phyloP scores from a whole-genome alignment of 1,140 invertebrate species.

The Rhagoletis zephyria region DNA sequence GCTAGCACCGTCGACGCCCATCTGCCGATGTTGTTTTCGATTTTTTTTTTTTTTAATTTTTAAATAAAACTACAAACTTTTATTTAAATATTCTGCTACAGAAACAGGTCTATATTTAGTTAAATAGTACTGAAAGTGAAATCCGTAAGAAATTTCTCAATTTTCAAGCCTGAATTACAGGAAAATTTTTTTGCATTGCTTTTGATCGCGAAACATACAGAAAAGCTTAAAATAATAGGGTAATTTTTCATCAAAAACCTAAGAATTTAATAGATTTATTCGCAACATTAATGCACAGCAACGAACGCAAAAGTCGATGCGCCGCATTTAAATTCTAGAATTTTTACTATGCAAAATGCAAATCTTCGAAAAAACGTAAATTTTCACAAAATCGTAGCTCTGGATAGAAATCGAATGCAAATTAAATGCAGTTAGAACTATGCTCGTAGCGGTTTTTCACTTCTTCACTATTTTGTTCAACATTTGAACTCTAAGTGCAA shows the following conservation, averaged over 20 bases:
- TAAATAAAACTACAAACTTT: neutral
- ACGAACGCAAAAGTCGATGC: neutral
- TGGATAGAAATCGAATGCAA: neutral
- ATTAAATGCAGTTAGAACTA: constrained; percentile 6
- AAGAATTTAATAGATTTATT: neutral
- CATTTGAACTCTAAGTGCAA: constrained; percentile 22
- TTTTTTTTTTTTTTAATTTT: neutral
- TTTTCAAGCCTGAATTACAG: neutral
- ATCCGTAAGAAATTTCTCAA: neutral
- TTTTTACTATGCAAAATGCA: constrained; percentile 39
- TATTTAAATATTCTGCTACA: neutral
- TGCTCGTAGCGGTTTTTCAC: neutral
- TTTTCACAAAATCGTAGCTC: neutral
- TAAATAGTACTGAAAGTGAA: constrained; percentile 3
- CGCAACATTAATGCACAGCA: neutral
- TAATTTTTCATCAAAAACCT: no score
- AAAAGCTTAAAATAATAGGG: no score
- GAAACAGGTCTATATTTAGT: constrained; percentile 21
- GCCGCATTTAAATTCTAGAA: neutral
- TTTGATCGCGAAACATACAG: no score
- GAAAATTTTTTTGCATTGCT: no score
- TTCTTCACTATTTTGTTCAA: neutral
- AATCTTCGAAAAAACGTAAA: neutral
- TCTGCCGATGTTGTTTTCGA: neutral
- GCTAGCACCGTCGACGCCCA: neutral